Evolutionary conservation across 2,113 vertebrate genomes (phyloP).

Genomic region (Pyxicephalus adspersus): DNA sequence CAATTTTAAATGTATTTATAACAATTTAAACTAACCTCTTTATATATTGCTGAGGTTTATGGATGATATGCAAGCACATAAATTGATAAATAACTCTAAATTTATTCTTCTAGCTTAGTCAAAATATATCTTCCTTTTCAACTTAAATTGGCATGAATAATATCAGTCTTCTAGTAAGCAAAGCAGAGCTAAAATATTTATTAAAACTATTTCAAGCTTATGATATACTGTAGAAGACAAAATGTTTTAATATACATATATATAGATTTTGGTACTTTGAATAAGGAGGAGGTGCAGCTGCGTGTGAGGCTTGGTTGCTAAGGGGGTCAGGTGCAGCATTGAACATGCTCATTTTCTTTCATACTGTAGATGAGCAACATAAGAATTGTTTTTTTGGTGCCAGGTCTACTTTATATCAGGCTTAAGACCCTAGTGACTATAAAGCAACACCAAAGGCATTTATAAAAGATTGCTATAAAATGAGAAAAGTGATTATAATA

Average conservation of each 20-base stretch:
- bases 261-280: too few relatives aligned
- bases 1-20: not conserved
- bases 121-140: slow-evolving; percentile 5
- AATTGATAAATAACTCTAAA: not conserved
- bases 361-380: too few relatives aligned
- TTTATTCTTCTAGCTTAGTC: not conserved
- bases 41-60: not conserved
- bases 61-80: not conserved
- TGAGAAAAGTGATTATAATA: too few relatives aligned
- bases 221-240: not conserved
- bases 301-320: too few relatives aligned
- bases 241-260: not conserved
- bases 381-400: too few relatives aligned
- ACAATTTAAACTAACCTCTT: slow-evolving; percentile 1
- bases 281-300: too few relatives aligned
- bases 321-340: too few relatives aligned
- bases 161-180: not conserved
- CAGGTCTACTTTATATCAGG: too few relatives aligned
- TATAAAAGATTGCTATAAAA: too few relatives aligned
- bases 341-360: too few relatives aligned
- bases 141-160: not conserved
- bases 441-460: too few relatives aligned
- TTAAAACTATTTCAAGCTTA: not conserved
- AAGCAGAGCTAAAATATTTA: not conserved
- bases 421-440: too few relatives aligned